These are phyloP conservation scores for Trididemnum clinides DNA, from an alignment of 23 tunicate species.

Conservation along the genomic window DNA sequence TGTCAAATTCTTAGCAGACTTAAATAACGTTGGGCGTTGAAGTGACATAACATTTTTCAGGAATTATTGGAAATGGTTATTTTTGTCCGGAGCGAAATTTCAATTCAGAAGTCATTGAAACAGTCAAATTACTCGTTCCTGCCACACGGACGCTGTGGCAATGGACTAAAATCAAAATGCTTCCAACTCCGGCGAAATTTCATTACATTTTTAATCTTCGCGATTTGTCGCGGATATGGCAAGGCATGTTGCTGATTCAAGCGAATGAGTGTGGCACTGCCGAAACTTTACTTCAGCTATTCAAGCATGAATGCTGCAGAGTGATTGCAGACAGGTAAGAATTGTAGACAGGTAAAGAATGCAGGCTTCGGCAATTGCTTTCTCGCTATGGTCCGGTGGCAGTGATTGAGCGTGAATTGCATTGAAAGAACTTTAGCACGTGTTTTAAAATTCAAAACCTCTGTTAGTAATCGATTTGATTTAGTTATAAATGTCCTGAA, in stretches of 20 bases:
- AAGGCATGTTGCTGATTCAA: constrained; percentile 84
- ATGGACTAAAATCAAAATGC: constrained; percentile 96
- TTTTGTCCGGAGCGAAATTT: constrained; percentile 92
- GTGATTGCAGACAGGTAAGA: constrained; percentile 94
- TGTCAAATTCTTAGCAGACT: too few relatives aligned
- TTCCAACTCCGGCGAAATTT: constrained; percentile 98
- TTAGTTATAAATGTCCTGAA: too few relatives aligned
- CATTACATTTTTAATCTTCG: constrained; percentile 99
- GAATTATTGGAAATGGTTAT: constrained; percentile 89
- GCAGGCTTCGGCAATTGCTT: too few relatives aligned
- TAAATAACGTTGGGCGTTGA: too few relatives aligned
- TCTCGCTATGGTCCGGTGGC: too few relatives aligned
- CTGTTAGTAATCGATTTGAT: too few relatives aligned
- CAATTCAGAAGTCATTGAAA: constrained; percentile 42
- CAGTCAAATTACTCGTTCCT: constrained; percentile 74
- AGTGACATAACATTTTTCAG: too few relatives aligned
- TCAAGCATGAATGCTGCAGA: constrained; percentile 95
- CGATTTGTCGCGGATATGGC: constrained; percentile 99
- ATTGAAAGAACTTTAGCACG: too few relatives aligned
- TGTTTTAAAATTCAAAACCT: too few relatives aligned
- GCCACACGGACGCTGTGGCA: constrained; percentile 95
- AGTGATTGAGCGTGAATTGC: too few relatives aligned
- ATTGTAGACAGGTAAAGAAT: too few relatives aligned
- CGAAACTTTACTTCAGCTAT: constrained; percentile 46
- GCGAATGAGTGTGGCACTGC: constrained; percentile 55